Conservation (phyloP, 2,113 vertebrate genomes). For the Seriola dumerili region DNA sequence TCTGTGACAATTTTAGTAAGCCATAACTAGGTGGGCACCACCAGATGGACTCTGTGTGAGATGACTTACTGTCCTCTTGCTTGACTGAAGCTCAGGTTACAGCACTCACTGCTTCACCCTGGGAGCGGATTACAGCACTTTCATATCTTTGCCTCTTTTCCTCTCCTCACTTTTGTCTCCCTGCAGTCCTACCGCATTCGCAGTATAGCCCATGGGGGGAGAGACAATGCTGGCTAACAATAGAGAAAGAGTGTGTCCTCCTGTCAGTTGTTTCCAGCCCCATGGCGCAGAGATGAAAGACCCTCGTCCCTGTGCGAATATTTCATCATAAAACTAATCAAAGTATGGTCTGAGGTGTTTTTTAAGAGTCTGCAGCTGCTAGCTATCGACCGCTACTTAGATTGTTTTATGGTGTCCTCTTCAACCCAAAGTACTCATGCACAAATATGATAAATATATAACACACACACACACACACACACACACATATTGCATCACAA, state of each 20-base stretch:
- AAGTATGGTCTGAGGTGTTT: conserved; percentile 13
- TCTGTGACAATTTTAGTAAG: neutral
- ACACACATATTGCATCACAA: neutral
- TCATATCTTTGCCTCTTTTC: conserved; percentile 23
- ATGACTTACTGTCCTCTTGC: conserved; percentile 32
- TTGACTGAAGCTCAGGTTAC: conserved; percentile 36
- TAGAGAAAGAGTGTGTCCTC: conserved; percentile 15
- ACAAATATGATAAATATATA: neutral
- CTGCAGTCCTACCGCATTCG: conserved; percentile 19
- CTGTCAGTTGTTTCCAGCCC: conserved; percentile 16
- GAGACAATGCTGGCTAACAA: conserved; percentile 23
- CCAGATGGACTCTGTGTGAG: conserved; percentile 58
- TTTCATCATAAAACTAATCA: conserved; percentile 34
- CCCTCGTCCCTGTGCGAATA: conserved; percentile 3
- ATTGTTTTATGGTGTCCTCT: conserved; percentile 9
- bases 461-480: neutral
- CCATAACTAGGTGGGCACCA: conserved; percentile 37
- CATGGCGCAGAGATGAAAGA: neutral
- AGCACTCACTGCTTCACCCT: conserved; percentile 27
- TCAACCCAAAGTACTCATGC: neutral
- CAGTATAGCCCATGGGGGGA: neutral
- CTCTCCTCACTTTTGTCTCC: conserved; percentile 16
- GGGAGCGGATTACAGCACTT: conserved; percentile 13
- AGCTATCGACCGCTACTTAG: conserved; percentile 22
- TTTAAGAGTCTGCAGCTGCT: conserved; percentile 13